phyloP scores from a whole-genome alignment of 2,113 vertebrate genomes.

The Prunella himalayana region DNA sequence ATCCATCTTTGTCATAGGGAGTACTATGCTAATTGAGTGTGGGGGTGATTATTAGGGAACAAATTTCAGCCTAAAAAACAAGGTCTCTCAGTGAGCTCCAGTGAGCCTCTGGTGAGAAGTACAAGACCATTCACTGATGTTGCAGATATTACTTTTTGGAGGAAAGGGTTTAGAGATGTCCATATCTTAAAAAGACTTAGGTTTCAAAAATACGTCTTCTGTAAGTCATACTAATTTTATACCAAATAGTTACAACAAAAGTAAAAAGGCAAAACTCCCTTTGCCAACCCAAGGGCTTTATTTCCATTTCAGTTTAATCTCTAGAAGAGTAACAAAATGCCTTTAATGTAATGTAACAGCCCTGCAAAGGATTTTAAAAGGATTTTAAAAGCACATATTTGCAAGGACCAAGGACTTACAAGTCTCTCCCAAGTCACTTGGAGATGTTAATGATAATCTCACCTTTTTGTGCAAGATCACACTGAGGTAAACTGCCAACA shows the following conservation, averaged over 20 bases:
- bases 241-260: not conserved
- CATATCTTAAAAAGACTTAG: not conserved
- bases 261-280: not conserved
- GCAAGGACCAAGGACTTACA: not conserved
- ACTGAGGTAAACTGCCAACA: not conserved
- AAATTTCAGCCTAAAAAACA: not conserved
- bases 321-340: not conserved
- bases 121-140: not conserved
- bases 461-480: not conserved
- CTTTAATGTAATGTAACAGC: not conserved
- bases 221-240: not conserved
- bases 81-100: not conserved
- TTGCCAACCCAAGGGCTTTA: not conserved
- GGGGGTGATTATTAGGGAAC: not conserved
- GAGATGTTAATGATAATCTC: not conserved
- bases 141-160: not conserved
- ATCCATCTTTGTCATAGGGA: not conserved
- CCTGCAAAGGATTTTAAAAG: not conserved
- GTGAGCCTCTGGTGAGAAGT: not conserved
- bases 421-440: not conserved
- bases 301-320: not conserved
- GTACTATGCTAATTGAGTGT: not conserved
- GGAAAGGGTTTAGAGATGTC: not conserved
- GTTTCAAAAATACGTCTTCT: not conserved
- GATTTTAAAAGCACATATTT: not conserved